Conservation (phyloP, 2,113 vertebrate genomes). For the Azemiops feae region DNA sequence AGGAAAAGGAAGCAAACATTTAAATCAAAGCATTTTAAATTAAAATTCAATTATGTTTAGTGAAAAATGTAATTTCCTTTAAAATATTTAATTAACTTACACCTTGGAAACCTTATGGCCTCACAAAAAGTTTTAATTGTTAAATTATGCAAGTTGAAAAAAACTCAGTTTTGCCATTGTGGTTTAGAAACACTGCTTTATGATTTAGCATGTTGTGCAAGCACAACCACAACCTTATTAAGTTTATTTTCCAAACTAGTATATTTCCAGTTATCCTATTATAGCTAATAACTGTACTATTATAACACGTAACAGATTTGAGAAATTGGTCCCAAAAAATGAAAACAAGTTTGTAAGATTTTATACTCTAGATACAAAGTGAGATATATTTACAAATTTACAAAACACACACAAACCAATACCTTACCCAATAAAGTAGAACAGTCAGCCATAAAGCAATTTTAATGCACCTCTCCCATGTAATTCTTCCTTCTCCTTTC, state of each 20-base stretch:
- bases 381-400: not conserved
- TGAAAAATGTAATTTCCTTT: not conserved
- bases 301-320: not conserved
- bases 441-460: slow-evolving; percentile 9
- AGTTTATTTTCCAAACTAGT: not conserved
- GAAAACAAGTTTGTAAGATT: not conserved
- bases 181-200: not conserved
- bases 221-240: not conserved
- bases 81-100: not conserved
- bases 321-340: not conserved
- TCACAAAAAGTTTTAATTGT: not conserved
- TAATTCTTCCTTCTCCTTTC: not conserved
- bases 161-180: not conserved
- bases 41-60: not conserved
- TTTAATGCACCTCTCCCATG: slow-evolving; percentile 6
- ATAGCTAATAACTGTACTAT: not conserved
- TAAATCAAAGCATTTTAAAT: not conserved
- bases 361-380: not conserved
- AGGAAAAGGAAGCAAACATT: not conserved
- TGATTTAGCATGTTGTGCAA: not conserved
- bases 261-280: not conserved
- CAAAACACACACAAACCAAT: not conserved
- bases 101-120: not conserved
- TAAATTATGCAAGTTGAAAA: not conserved
- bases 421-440: slow-evolving; percentile 35